A percentile compares a stretch with the other conserved stretches of the same genome.
Evolutionary conservation across 1,140 invertebrate genomes (phyloP).

Genomic region (Zaprionus ghesquierei): DNA sequence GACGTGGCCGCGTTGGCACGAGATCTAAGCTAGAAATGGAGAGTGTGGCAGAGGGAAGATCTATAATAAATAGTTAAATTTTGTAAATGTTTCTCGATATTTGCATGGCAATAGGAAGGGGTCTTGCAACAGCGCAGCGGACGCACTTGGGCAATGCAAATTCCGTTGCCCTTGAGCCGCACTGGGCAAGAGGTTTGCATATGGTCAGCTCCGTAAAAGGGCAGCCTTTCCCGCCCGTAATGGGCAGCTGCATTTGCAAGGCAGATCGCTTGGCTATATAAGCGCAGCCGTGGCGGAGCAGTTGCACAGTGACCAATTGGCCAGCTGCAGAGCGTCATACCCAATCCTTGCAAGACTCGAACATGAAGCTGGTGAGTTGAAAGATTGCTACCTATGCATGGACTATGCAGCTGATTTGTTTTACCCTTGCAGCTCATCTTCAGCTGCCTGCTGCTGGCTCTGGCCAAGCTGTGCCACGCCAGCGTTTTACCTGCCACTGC

Average conservation of each 20-base stretch:
- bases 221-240: conserved; percentile 2
- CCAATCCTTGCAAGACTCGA: conserved; percentile 4
- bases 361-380: conserved; percentile 40
- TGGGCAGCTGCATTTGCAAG: conserved; percentile 62
- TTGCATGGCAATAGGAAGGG: conserved; percentile 15
- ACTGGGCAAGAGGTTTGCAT: conserved; percentile 17
- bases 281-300: background rate
- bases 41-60: background rate
- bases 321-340: background rate
- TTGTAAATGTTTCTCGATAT: background rate
- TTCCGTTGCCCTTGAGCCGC: conserved; percentile 52
- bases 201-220: conserved; percentile 44
- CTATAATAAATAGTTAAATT: conserved; percentile 5
- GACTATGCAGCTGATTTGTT: background rate
- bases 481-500: conserved; percentile 49
- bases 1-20: conserved; percentile 83
- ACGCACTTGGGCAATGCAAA: conserved; percentile 45
- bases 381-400: too few species aligned
- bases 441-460: conserved; percentile 42
- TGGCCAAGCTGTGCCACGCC: conserved; percentile 39
- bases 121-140: conserved; percentile 49
- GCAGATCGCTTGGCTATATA: conserved; percentile 37
- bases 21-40: conserved; percentile 31
- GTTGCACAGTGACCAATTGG: conserved; percentile 44
- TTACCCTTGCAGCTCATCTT: conserved; percentile 1